These are phyloP conservation scores for Tragopan temminckii DNA, from an alignment of 2,797 vertebrate genomes.

Conservation along the genomic window DNA sequence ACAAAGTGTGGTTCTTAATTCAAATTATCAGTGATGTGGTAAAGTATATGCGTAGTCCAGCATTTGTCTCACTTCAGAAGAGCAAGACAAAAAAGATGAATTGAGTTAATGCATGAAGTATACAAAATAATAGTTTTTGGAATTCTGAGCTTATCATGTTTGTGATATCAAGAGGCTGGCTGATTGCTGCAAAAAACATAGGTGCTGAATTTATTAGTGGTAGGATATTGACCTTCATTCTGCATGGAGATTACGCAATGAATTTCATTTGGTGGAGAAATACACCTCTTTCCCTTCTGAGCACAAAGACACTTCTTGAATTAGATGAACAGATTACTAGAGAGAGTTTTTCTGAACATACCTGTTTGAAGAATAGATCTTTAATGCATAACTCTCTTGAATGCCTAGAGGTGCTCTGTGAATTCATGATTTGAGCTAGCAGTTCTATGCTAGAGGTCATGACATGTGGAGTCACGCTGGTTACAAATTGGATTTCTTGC, in stretches of 20 bases:
- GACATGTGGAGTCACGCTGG: not conserved
- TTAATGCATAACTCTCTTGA: not conserved
- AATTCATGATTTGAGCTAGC: not conserved
- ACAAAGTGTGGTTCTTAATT: not conserved
- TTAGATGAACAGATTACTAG: slow-evolving; percentile 24
- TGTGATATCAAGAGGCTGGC: not conserved
- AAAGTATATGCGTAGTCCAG: not conserved
- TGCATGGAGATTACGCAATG: not conserved
- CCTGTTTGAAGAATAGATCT: not conserved
- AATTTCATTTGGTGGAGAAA: not conserved
- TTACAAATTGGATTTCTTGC: not conserved
- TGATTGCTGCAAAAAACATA: not conserved
- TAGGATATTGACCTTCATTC: not conserved
- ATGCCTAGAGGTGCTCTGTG: not conserved
- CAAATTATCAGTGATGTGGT: not conserved
- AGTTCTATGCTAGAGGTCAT: not conserved
- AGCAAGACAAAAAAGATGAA: not conserved
- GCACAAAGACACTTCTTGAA: not conserved
- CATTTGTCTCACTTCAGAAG: not conserved
- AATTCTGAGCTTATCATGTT: not conserved
- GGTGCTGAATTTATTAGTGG: not conserved
- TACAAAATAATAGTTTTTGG: not conserved
- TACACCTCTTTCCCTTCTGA: not conserved
- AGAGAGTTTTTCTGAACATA: not conserved
- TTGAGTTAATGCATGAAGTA: not conserved